A percentile compares a stretch with the other conserved stretches of the same genome.
Conservation (phyloP, 2,797 vertebrate species). For the Acipenser oxyrinchus region DNA sequence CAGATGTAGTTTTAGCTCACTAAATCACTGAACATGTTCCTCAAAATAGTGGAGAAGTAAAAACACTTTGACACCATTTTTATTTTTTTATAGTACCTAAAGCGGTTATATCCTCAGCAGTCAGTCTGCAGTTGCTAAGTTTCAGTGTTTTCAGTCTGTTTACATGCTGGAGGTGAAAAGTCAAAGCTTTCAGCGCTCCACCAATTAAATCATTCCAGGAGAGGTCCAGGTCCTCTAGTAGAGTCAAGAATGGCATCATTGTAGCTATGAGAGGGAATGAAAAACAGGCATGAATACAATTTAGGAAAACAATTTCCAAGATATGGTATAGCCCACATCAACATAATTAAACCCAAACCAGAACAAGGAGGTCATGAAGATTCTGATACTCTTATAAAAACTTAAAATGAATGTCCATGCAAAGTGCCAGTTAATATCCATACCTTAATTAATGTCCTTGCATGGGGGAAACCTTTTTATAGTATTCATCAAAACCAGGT, state of each 20-base stretch:
- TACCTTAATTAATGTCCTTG: no score
- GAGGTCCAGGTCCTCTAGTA: constrained; percentile 71
- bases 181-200: constrained; percentile 57
- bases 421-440: no score
- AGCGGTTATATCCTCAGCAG: constrained; percentile 55
- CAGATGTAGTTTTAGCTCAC: no score
- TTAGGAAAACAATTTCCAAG: background rate
- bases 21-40: background rate
- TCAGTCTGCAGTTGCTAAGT: constrained; percentile 71
- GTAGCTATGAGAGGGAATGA: constrained; percentile 40
- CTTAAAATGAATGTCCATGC: no score
- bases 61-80: no score
- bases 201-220: constrained; percentile 82
- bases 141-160: constrained; percentile 58
- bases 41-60: no score
- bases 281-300: background rate
- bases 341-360: no score
- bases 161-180: constrained; percentile 58
- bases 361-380: no score
- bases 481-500: no score
- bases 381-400: no score
- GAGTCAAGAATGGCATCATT: constrained; percentile 59
- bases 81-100: constrained; percentile 50
- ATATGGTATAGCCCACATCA: background rate
- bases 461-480: no score